Evolutionary conservation across 2,113 vertebrate species (phyloP).

Genomic region (Mormyrus lacerda): DNA sequence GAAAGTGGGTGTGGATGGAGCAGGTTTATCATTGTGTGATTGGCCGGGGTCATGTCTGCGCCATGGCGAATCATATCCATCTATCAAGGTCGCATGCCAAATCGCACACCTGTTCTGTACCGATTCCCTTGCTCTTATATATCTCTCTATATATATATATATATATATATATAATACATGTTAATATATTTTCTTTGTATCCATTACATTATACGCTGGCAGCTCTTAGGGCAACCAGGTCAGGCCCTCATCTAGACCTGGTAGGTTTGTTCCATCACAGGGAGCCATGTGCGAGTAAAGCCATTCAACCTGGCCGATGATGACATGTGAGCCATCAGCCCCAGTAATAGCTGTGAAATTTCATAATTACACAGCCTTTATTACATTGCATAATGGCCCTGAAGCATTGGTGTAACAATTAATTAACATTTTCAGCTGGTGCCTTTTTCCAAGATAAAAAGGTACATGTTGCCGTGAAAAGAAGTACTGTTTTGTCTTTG

Average conservation of each 20-base stretch:
- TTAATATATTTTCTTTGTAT: slow-evolving; percentile 95
- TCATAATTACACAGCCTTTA: slow-evolving; percentile 99
- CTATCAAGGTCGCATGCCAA: background rate
- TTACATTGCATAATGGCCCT: slow-evolving; percentile 99
- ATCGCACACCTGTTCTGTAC: background rate
- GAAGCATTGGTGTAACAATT: slow-evolving; percentile 99
- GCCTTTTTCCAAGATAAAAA: slow-evolving; percentile 98
- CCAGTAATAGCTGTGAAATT: slow-evolving; percentile 99
- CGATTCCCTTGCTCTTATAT: background rate
- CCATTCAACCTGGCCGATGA: slow-evolving; percentile 97
- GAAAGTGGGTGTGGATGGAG: background rate
- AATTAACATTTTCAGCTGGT: slow-evolving; percentile 99
- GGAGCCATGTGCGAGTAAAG: slow-evolving; percentile 75
- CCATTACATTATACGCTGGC: slow-evolving; percentile 89
- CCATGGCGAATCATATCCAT: slow-evolving; percentile 36
- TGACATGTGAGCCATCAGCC: slow-evolving; percentile 99
- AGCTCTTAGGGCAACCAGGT: slow-evolving; percentile 82
- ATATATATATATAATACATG: slow-evolving; percentile 53
- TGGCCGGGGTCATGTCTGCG: slow-evolving; percentile 63
- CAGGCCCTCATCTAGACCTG: slow-evolving; percentile 84
- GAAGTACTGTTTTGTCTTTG: slow-evolving; percentile 80
- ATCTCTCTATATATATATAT: background rate
- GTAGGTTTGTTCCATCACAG: slow-evolving; percentile 87
- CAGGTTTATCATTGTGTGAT: background rate
- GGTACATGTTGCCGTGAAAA: slow-evolving; percentile 79